Conservation (phyloP, 2,113 vertebrate genomes). For the Phaethornis superciliosus region DNA sequence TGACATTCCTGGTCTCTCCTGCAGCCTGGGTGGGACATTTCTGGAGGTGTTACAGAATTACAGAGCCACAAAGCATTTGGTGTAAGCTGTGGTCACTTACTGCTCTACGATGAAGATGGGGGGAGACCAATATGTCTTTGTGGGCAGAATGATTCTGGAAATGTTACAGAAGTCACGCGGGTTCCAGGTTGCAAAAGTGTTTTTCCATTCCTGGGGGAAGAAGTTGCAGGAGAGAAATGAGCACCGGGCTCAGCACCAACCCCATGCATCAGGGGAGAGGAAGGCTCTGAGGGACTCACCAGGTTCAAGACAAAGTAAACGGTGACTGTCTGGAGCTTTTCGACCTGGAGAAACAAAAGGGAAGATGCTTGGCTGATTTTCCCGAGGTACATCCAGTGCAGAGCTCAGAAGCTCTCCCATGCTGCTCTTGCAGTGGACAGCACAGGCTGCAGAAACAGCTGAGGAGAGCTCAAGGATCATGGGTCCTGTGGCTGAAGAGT, state of each 20-base stretch:
- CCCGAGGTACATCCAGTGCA: not conserved
- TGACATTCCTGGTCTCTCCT: not conserved
- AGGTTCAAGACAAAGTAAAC: slow-evolving; percentile 49
- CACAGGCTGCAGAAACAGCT: not conserved
- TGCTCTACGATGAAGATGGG: slow-evolving; percentile 34
- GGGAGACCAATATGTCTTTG: slow-evolving; percentile 26
- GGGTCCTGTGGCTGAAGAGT: rapidly evolving
- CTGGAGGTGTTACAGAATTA: not conserved
- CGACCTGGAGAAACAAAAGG: slow-evolving; percentile 23
- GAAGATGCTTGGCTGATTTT: not conserved
- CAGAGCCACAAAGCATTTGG: not conserved
- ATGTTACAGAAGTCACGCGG: slow-evolving; percentile 64
- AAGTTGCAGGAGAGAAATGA: not conserved
- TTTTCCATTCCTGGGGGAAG: slow-evolving; percentile 55
- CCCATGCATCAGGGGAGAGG: not conserved
- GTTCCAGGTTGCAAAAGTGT: slow-evolving; percentile 57
- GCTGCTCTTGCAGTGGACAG: not conserved
- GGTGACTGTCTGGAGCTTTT: slow-evolving; percentile 67
- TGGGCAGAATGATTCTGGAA: slow-evolving; percentile 45
- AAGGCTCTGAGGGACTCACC: not conserved
- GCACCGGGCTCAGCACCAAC: not conserved
- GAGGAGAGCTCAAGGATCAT: not conserved
- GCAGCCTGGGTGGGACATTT: not conserved
- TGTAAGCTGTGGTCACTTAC: not conserved
- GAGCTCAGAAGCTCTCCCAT: not conserved